phyloP scores from a whole-genome alignment of 2,888 invertebrate genomes.

The Hetaerina titia region DNA sequence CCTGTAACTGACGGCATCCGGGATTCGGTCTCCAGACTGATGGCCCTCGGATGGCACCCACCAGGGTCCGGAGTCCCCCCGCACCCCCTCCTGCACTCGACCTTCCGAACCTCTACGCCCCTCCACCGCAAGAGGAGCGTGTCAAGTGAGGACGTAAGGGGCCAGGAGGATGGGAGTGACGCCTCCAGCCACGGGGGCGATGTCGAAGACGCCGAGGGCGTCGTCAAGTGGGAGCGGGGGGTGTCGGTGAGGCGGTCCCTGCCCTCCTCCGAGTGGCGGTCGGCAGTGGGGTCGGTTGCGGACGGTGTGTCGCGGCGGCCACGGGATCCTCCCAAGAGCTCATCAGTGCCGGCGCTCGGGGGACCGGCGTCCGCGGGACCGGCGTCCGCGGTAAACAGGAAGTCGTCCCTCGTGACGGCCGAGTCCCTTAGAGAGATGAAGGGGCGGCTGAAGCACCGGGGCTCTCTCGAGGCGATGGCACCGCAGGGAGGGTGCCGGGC shows the following conservation, averaged over 20 bases:
- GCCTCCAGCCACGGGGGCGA: neutral
- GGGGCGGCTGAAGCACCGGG: conserved; percentile 80
- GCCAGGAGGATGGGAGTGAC: conserved; percentile 20
- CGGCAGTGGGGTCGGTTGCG: neutral
- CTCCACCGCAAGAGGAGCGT: conserved; percentile 77
- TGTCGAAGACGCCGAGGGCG: conserved; percentile 73
- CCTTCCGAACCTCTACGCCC: neutral
- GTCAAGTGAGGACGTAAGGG: conserved; percentile 78
- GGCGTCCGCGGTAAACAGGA: conserved; percentile 71
- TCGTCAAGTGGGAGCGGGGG: conserved; percentile 79
- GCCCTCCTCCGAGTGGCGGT: conserved; percentile 81
- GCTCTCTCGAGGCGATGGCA: conserved; percentile 71
- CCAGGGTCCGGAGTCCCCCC: neutral
- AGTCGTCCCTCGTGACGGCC: conserved; percentile 80
- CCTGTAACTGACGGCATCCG: neutral
- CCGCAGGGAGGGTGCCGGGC: neutral
- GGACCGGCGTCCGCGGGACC: conserved; percentile 26
- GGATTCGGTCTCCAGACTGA: neutral
- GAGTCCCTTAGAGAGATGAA: conserved; percentile 82
- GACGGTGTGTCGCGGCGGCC: conserved; percentile 38
- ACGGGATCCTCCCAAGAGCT: conserved; percentile 68
- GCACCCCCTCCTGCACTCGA: neutral
- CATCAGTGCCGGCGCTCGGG: conserved; percentile 55
- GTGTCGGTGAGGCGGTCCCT: conserved; percentile 83
- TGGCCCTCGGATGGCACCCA: conserved; percentile 15